Conservation (phyloP, 37 sponge, comb jelly and placozoan species). For the Ianthella basta region DNA sequence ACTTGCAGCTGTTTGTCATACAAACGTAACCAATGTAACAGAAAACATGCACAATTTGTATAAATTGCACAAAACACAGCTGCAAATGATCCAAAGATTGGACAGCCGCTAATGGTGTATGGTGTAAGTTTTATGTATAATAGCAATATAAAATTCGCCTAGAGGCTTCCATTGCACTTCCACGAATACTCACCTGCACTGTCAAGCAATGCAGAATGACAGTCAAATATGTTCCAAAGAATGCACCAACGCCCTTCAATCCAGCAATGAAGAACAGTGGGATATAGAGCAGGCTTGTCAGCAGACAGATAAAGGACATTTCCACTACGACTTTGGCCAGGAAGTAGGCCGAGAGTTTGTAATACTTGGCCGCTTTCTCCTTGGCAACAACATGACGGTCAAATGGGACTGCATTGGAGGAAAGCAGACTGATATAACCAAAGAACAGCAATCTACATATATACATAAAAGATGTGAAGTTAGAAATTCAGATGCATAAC, state of each 20-base stretch:
- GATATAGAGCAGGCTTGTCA: constrained; percentile 47
- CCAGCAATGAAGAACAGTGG: constrained; percentile 53
- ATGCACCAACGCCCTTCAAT: constrained; percentile 34
- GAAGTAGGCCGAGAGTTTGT: constrained; percentile 77
- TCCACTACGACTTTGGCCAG: constrained; percentile 73
- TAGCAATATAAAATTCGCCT: too few relatives aligned
- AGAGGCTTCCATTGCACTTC: too few relatives aligned
- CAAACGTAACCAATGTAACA: too few relatives aligned
- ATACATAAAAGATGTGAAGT: too few relatives aligned
- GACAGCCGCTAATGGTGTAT: too few relatives aligned
- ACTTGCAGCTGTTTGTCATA: background rate
- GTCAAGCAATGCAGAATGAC: constrained; percentile 31
- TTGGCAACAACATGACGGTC: constrained; percentile 60
- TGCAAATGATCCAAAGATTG: too few relatives aligned
- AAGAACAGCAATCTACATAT: too few relatives aligned
- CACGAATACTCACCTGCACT: constrained; percentile 54
- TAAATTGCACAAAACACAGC: too few relatives aligned
- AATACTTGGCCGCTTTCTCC: constrained; percentile 60
- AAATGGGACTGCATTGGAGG: constrained; percentile 37
- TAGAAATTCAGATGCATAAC: too few relatives aligned
- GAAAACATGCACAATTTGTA: too few relatives aligned
- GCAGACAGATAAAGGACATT: constrained; percentile 48
- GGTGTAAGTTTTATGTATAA: too few relatives aligned
- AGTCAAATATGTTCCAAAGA: constrained; percentile 51
- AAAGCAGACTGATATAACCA: background rate